A percentile compares a stretch with the other conserved stretches of the same genome.
These are phyloP conservation scores for Perca flavescens DNA, from an alignment of 2,113 vertebrate genomes.

Conservation along the genomic window DNA sequence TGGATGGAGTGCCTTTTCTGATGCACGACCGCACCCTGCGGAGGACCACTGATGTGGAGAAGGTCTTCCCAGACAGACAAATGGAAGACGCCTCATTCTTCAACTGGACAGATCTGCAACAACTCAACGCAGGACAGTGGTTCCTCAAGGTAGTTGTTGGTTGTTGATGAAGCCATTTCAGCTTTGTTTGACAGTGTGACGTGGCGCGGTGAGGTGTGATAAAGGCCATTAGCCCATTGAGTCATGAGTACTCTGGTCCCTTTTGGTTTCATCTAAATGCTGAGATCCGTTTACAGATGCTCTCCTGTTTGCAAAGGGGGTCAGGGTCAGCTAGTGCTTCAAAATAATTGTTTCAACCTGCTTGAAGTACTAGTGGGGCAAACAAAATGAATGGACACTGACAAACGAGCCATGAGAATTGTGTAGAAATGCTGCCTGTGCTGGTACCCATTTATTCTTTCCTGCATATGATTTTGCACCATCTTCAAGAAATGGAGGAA, in stretches of 20 bases:
- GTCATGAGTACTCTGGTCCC: background rate
- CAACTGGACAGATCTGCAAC: slow-evolving; percentile 94
- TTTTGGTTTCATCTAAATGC: slow-evolving; percentile 16
- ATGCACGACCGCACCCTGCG: slow-evolving; percentile 90
- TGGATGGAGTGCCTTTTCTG: slow-evolving; percentile 94
- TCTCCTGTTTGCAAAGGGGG: background rate
- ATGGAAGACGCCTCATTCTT: slow-evolving; percentile 86
- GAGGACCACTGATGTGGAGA: slow-evolving; percentile 91
- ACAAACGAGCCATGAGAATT: background rate
- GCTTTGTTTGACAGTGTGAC: background rate
- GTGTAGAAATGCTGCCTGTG: background rate
- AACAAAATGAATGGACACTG: background rate
- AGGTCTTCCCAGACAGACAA: slow-evolving; percentile 87
- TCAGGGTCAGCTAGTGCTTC: background rate
- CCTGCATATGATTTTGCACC: background rate
- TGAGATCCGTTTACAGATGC: background rate
- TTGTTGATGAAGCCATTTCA: background rate
- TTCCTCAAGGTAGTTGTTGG: slow-evolving; percentile 88
- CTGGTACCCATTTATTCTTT: background rate
- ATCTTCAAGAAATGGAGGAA: background rate
- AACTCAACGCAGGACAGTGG: slow-evolving; percentile 94
- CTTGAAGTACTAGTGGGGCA: background rate
- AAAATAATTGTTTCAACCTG: slow-evolving; percentile 1
- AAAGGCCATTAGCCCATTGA: slow-evolving; percentile 21
- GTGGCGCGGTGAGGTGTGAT: background rate